Conservation (phyloP, 2,888 invertebrate genomes). For the Sympetrum striolatum region DNA sequence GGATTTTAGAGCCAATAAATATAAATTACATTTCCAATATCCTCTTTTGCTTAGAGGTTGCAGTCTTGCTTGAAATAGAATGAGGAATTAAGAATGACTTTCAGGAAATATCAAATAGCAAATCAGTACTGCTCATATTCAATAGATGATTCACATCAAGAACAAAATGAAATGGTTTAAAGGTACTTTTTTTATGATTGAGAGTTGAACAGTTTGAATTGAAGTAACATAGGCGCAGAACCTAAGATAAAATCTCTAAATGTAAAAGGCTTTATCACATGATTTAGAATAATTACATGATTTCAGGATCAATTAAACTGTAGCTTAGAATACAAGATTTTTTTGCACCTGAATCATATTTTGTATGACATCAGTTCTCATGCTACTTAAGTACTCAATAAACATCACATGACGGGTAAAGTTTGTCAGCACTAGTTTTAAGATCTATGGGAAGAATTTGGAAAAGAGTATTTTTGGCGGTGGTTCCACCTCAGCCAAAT, state of each 20-base stretch:
- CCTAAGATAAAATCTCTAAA: neutral
- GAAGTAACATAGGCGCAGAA: constrained; percentile 18
- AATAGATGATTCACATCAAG: constrained; percentile 4
- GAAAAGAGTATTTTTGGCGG: neutral
- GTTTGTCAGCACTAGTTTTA: neutral
- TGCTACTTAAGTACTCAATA: neutral
- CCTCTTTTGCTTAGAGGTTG: neutral
- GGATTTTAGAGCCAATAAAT: neutral
- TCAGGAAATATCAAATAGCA: neutral
- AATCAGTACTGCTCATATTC: neutral
- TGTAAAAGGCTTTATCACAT: constrained; percentile 13
- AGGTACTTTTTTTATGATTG: neutral
- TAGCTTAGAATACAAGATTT: neutral
- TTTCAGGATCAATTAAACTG: neutral
- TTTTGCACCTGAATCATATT: constrained; percentile 21
- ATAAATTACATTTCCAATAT: neutral
- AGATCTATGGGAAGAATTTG: neutral
- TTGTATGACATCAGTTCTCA: neutral
- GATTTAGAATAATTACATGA: constrained; percentile 15
- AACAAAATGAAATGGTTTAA: neutral
- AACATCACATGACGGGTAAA: neutral
- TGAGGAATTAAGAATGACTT: neutral
- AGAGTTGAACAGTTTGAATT: neutral
- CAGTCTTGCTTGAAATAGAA: neutral
- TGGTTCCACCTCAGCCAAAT: neutral